These are phyloP conservation scores for Pampus argenteus DNA, from an alignment of 2,797 vertebrate genomes.

Conservation along the genomic window DNA sequence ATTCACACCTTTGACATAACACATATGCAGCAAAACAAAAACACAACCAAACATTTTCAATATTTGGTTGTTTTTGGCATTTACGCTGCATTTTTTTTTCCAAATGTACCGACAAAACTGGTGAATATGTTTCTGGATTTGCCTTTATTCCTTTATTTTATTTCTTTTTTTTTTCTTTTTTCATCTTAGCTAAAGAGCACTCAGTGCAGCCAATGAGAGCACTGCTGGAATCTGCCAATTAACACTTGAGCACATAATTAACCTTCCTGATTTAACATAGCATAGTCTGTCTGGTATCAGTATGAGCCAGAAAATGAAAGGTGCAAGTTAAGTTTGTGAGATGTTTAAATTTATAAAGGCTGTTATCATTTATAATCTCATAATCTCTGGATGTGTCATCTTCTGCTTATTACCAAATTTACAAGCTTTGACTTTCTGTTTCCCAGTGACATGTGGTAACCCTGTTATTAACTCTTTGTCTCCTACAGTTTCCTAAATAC, in stretches of 20 bases:
- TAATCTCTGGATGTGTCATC: not conserved
- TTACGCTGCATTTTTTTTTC: not conserved
- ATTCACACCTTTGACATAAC: not conserved
- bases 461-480: constrained; percentile 5
- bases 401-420: not conserved
- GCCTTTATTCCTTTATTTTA: not conserved
- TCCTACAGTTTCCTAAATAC: constrained; percentile 18
- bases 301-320: constrained; percentile 18
- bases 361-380: constrained; percentile 11
- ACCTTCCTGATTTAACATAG: not conserved
- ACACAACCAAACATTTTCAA: not conserved
- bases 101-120: not conserved
- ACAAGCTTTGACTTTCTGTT: constrained; percentile 8
- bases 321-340: not conserved
- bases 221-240: not conserved
- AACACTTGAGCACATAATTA: not conserved
- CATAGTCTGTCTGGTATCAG: not conserved
- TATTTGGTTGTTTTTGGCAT: not conserved
- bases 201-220: too few relatives aligned
- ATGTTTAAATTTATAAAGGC: constrained; percentile 17
- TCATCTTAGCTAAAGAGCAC: constrained; percentile 16
- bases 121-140: not conserved
- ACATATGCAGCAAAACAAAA: not conserved
- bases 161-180: not conserved
- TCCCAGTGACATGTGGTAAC: not conserved